Conservation (phyloP, 2,888 invertebrate genomes). For the Hirtodrosophila confusa region DNA sequence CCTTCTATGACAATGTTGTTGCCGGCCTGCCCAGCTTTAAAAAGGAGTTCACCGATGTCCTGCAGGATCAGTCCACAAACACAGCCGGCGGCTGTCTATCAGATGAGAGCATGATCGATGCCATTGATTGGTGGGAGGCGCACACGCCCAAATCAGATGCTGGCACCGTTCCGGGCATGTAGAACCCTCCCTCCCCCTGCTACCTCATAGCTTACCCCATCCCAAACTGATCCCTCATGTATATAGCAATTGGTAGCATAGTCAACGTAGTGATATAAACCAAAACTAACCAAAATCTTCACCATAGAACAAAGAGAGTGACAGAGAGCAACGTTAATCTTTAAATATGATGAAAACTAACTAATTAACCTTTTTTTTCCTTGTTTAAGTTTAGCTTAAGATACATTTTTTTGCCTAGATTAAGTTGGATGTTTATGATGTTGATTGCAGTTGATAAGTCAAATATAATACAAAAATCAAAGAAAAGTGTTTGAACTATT, state of each 20-base stretch:
- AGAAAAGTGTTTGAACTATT: too few relatives aligned
- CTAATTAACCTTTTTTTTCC: conserved; percentile 14
- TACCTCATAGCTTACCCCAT: too few relatives aligned
- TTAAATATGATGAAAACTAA: background rate
- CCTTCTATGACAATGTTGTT: conserved; percentile 72
- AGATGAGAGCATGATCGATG: conserved; percentile 85
- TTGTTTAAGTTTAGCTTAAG: conserved; percentile 32
- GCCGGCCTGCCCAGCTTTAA: conserved; percentile 70
- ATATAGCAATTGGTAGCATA: conserved; percentile 32
- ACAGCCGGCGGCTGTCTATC: conserved; percentile 77
- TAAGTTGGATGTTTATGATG: conserved; percentile 47
- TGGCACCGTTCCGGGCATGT: conserved; percentile 41
- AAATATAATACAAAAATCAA: conserved; percentile 10
- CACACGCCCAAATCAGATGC: conserved; percentile 83
- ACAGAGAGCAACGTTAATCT: background rate
- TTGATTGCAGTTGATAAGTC: conserved; percentile 35
- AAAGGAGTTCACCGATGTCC: conserved; percentile 82
- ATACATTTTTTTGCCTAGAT: conserved; percentile 42
- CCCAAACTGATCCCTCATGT: conserved; percentile 6
- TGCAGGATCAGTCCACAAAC: conserved; percentile 80
- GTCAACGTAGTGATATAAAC: conserved; percentile 38
- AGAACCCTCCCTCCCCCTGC: background rate
- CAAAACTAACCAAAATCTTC: conserved; percentile 34
- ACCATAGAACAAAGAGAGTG: background rate
- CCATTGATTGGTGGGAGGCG: conserved; percentile 86